A percentile compares a stretch with the other conserved stretches of the same genome.
Evolutionary conservation across 2,113 vertebrate genomes (phyloP).

Genomic region (Mesitornis unicolor): DNA sequence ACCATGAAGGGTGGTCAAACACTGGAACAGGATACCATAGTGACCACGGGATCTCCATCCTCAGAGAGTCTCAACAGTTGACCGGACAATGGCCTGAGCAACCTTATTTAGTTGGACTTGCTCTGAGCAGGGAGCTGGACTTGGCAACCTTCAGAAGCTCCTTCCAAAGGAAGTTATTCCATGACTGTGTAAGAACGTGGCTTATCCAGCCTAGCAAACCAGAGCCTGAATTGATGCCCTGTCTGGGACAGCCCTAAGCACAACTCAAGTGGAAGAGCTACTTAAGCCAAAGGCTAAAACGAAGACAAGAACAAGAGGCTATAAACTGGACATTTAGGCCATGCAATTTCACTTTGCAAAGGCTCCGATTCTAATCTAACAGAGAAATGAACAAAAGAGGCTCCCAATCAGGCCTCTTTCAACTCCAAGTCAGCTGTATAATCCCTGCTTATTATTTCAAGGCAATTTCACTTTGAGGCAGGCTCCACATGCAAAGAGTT

Average conservation of each 20-base stretch:
- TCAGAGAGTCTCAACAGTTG: not conserved
- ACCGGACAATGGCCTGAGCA: not conserved
- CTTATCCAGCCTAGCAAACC: not conserved
- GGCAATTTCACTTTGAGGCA: constrained; percentile 20
- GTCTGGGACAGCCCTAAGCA: not conserved
- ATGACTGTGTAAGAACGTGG: rapidly evolving
- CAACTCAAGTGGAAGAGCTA: not conserved
- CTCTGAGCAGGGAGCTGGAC: not conserved
- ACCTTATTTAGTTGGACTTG: not conserved
- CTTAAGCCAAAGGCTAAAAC: not conserved
- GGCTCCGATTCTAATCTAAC: not conserved
- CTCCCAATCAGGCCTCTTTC: not conserved
- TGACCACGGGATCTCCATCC: not conserved
- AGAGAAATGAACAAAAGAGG: not conserved
- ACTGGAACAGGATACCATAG: not conserved
- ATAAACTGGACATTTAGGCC: not conserved
- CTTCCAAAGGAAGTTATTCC: not conserved
- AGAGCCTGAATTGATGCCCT: not conserved
- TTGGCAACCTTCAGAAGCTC: not conserved
- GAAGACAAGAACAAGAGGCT: not conserved
- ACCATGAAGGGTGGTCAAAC: not conserved
- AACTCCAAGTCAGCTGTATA: not conserved
- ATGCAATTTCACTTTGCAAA: not conserved
- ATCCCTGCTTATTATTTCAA: constrained; percentile 14
- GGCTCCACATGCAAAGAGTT: not conserved